These are phyloP conservation scores for Holocentrus rufus DNA, from an alignment of 2,797 vertebrate species.

Conservation along the genomic window DNA sequence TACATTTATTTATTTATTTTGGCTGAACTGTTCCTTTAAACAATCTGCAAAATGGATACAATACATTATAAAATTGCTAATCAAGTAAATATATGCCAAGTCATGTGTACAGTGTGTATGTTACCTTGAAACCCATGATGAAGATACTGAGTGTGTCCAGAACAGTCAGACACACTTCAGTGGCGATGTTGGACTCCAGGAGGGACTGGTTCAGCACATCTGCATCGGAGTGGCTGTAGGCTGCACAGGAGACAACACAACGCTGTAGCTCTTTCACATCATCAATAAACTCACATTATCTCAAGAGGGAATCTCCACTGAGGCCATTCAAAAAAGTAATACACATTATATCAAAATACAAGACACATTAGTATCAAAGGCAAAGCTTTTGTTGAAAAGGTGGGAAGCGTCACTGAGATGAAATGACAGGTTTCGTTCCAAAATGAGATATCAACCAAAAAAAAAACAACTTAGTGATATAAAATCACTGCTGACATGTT, in stretches of 20 bases:
- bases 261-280: conserved; percentile 52
- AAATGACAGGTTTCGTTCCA: conserved; percentile 65
- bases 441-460: conserved; percentile 23
- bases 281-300: background rate
- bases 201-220: conserved; percentile 95
- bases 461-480: background rate
- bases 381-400: conserved; percentile 51
- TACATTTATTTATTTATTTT: no score
- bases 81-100: no score
- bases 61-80: no score
- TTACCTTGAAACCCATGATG: conserved; percentile 96
- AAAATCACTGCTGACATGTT: background rate
- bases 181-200: conserved; percentile 95
- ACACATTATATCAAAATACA: conserved; percentile 8
- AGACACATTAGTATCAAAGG: conserved; percentile 41
- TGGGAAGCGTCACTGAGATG: conserved; percentile 24
- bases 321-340: background rate
- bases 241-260: conserved; percentile 74
- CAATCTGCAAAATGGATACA: no score
- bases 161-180: conserved; percentile 95
- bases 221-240: conserved; percentile 94
- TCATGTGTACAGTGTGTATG: background rate
- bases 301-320: background rate
- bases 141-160: conserved; percentile 95
- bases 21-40: no score